A percentile compares a stretch with the other conserved stretches of the same genome.
Conservation (phyloP, 2,888 invertebrate species). For the Hypomecis punctinalis region DNA sequence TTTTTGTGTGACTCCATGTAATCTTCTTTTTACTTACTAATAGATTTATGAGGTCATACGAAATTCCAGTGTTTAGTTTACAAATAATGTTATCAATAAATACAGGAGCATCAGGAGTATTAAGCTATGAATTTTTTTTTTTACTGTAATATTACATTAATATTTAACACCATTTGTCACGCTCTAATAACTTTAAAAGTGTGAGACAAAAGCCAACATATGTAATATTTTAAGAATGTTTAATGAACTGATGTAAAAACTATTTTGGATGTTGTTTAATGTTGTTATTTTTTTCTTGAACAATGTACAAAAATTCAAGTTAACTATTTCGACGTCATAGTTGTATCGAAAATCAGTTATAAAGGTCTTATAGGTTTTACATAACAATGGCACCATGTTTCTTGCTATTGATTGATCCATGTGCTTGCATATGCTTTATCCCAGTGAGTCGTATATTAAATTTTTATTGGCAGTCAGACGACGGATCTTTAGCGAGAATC, state of each 20-base stretch:
- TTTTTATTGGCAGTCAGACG: conserved; percentile 20
- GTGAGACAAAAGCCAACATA: too few relatives aligned
- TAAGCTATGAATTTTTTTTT: too few relatives aligned
- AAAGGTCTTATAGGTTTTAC: neutral
- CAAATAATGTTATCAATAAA: too few relatives aligned
- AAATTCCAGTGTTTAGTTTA: too few relatives aligned
- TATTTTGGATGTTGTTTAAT: neutral
- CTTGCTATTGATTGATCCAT: conserved; percentile 11
- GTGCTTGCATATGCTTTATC: conserved; percentile 21
- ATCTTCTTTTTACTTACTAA: too few relatives aligned
- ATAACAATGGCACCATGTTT: conserved; percentile 1
- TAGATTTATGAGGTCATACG: too few relatives aligned
- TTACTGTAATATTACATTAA: too few relatives aligned
- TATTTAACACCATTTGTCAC: too few relatives aligned
- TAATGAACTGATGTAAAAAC: neutral
- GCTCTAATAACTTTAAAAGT: too few relatives aligned
- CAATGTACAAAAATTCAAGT: neutral
- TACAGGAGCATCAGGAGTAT: too few relatives aligned
- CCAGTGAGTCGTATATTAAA: conserved; percentile 11
- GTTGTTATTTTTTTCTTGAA: conserved; percentile 6
- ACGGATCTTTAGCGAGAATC: conserved; percentile 15
- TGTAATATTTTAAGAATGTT: too few relatives aligned
- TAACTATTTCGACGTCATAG: neutral
- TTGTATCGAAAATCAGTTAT: neutral
- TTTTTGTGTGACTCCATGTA: too few relatives aligned